Evolutionary conservation across 2,888 invertebrate genomes (phyloP), one percentile per base, ranked within the genome.

Genomic region (Kryphioiulus occultus): DNA sequence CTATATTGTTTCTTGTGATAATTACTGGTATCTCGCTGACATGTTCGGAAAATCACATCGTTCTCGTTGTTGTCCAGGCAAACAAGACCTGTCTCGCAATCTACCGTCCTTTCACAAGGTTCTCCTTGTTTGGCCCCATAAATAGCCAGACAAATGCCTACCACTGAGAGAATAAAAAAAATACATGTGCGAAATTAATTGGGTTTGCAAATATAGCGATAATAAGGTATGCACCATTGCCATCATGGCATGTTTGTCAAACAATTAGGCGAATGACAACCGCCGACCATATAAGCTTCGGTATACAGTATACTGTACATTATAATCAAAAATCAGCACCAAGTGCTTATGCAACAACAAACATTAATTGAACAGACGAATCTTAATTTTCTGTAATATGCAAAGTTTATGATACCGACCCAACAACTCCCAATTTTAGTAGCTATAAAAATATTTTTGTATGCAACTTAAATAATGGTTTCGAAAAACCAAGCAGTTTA

Each of bases 21-120:
- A 59, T 87, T 82, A 35, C 88, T 85, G 68, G 82, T 88, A 83
- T 88, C 96, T 0, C 96, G 95, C 90, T 96, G 95, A 93, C 97
- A 97, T 2, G 96, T 95, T 91, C 96, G 94, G n/a, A 88, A 84
- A 9, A 88, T 88, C 39, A 94, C 93, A 87, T 93, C 93, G 87
- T 92, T 92, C 26, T 91, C 91, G 83, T 89, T 90, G 91, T 95
- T 95, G 89, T 94, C 95, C 89, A 95, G 94, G 92, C 97, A 97
- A 89, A 96, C 93, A 68, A 96, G 93, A 85, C 96, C 97, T 85
- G 96, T 95, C 90, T 96, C 96, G 90, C 97, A 97, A 91, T 97
- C 97, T 90, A 95, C 95, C 92, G 97, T 96, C 86, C 95, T 93
- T 91, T 95, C 94, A 92, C 97, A 97, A 12, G 96, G 93, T 91